Percentiles rank a stretch among this genome's conserved stretches.
Conservation (phyloP, 1,140 invertebrate genomes). For the Euborellia annulipes region DNA sequence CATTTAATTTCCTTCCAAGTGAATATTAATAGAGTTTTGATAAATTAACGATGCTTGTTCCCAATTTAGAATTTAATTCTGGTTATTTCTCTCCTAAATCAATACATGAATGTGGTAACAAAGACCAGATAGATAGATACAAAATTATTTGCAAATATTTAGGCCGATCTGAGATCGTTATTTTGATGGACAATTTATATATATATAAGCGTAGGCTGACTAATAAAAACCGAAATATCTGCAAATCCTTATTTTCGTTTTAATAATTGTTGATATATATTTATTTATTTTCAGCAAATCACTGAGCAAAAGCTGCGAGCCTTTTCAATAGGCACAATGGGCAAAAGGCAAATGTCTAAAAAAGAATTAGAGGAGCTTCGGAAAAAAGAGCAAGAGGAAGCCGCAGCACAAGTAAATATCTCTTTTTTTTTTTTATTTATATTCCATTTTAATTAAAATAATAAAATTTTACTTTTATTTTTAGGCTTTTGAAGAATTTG, state of each 20-base stretch:
- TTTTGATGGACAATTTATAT: no score
- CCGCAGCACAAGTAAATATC: conserved; percentile 48
- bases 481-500: conserved; percentile 90
- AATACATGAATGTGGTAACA: no score
- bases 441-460: conserved; percentile 8
- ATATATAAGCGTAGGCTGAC: no score
- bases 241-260: conserved; percentile 3
- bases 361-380: conserved; percentile 73
- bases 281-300: conserved; percentile 35
- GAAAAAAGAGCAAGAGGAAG: conserved; percentile 80
- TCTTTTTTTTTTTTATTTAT: conserved; percentile 6
- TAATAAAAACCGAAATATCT: no score
- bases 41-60: no score
- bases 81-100: no score
- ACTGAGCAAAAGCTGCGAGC: conserved; percentile 62
- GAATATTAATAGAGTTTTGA: no score
- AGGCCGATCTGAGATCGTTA: no score
- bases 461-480: conserved; percentile 13
- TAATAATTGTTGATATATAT: conserved; percentile 1
- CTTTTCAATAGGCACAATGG: conserved; percentile 70
- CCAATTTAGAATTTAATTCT: no score
- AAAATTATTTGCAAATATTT: no score
- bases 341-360: conserved; percentile 62
- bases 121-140: no score
- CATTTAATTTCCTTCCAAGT: no score